Conservation (phyloP, 2,113 vertebrate species). For the Podiceps cristatus region DNA sequence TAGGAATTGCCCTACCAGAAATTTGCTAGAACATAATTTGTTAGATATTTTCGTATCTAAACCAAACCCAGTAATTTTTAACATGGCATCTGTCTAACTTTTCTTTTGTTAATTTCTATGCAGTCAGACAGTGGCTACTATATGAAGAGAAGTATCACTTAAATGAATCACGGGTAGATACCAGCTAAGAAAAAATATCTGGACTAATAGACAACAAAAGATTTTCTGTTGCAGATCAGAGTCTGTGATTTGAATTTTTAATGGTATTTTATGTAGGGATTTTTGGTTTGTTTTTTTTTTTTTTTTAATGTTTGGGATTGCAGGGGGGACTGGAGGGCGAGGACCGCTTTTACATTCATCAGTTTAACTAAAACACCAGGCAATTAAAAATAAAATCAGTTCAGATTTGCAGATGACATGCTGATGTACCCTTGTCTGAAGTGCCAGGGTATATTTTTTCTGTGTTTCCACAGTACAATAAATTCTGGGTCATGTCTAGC, state of each 20-base stretch:
- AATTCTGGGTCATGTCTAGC: slow-evolving; percentile 21
- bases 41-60: background rate
- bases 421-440: background rate
- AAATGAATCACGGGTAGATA: background rate
- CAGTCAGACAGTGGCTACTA: background rate
- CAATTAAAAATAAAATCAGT: background rate
- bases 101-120: background rate
- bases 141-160: background rate
- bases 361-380: background rate
- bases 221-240: background rate
- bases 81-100: background rate
- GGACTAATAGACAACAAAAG: background rate
- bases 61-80: background rate
- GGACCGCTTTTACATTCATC: background rate
- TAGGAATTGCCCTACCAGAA: background rate
- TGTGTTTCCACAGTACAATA: slow-evolving; percentile 29
- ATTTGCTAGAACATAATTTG: background rate
- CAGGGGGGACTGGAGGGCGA: background rate
- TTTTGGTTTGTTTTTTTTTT: too few species aligned
- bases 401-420: background rate
- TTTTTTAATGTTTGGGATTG: background rate
- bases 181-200: background rate
- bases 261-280: background rate
- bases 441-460: background rate
- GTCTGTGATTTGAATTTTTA: background rate